A percentile compares a stretch with the other conserved stretches of the same genome.
Conservation (phyloP, 2,888 invertebrate genomes). For the Uloborus plumipes region DNA sequence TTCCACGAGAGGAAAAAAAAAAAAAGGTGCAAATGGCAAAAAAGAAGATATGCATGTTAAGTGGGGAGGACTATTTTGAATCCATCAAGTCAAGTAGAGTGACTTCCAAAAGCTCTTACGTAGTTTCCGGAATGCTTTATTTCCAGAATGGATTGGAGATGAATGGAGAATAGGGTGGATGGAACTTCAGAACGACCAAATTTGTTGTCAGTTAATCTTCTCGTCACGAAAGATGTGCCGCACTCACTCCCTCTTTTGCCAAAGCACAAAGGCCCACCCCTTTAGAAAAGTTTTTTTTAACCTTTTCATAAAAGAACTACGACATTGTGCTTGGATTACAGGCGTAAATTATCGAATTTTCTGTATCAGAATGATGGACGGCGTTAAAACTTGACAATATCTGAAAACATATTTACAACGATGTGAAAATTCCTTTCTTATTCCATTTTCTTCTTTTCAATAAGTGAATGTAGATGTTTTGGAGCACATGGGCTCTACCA, state of each 20-base stretch:
- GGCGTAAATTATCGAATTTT: no score
- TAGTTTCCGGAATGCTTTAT: constrained; percentile 1
- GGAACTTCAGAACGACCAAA: constrained; percentile 1
- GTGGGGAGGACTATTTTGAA: constrained; percentile 16
- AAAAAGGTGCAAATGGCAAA: neutral
- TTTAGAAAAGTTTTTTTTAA: neutral
- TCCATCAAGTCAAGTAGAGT: constrained; percentile 5
- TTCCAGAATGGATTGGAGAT: neutral
- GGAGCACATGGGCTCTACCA: no score
- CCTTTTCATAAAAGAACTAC: no score
- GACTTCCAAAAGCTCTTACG: constrained; percentile 3
- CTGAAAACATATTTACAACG: no score
- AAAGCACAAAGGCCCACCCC: neutral
- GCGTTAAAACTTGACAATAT: no score
- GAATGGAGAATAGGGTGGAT: no score
- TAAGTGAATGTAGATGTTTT: no score
- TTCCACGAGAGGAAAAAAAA: neutral
- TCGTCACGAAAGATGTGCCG: constrained; percentile 15
- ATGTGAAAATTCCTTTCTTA: no score
- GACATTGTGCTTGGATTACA: no score
- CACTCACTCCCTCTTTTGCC: constrained; percentile 8
- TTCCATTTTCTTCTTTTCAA: no score
- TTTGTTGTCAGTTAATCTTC: constrained; percentile 33
- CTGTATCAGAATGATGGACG: no score
- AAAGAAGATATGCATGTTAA: constrained; percentile 21